Evolutionary conservation across 2,797 vertebrate genomes (phyloP), one percentile per base, ranked within the genome.

Genomic region (Graptemys geographica): DNA sequence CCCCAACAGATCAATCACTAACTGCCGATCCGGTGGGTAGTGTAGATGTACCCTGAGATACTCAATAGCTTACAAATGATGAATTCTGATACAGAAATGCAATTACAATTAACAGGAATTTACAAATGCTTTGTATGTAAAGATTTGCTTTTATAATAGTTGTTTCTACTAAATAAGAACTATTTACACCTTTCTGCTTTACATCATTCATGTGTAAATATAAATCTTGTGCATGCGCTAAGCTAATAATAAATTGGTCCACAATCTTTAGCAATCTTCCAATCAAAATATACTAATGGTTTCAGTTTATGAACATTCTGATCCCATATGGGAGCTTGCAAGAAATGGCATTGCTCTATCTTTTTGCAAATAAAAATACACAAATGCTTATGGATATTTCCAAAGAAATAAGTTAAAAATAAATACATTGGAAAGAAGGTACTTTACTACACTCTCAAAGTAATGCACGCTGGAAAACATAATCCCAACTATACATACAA

Each of bases 21-120:
- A 51, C 51, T 51, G 15, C 15, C 15, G 51, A 51, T 51, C 51
- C 51, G 13, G 15, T 15, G 51, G 51, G 51, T 51, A 51, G 15
- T 51, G 15, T 51, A 47, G 51, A 51, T 5, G 5, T 51, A 51
- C 51, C 51, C 51, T 51, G 51, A 47, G 47, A 97, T 87, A 97
- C 28, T 96, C 94, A 74, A 74, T 82, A 97, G 93, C 97, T 94
- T 98, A 94, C 92, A 98, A 97, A 98, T 10, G 41, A 97, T 89
- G 95, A 96, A 97, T 97, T 97, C 91, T 97, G 95, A 97, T 93
- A 96, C 90, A 87, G 95, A 94, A 97, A 94, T 91, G 84, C 28
- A 91, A 94, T 90, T 89, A 93, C 57, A 84, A 81, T 83, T 94
- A 95, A 94, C 31, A 15, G 84, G 62, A 90, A 96, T 94, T 89